Conservation (phyloP, 2,888 invertebrate genomes). For the Actias luna region DNA sequence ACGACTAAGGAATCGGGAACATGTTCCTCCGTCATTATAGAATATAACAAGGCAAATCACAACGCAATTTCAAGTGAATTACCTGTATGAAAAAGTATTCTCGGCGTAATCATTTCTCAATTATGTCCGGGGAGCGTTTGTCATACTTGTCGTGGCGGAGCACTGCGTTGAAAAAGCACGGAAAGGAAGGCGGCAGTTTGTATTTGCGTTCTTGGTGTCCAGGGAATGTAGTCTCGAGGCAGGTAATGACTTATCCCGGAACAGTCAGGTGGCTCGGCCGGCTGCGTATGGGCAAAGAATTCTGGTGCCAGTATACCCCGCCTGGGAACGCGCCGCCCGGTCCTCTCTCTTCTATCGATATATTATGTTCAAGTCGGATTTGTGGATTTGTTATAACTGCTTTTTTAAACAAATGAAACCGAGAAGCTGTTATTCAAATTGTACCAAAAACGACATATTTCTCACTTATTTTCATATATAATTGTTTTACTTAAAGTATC, state of each 20-base stretch:
- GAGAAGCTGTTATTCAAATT: slow-evolving; percentile 27
- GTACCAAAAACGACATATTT: slow-evolving; percentile 8
- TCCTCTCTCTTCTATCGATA: slow-evolving; percentile 39
- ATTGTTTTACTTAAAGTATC: not conserved
- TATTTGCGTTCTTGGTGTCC: slow-evolving; percentile 60
- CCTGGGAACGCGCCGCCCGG: slow-evolving; percentile 62
- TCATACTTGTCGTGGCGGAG: slow-evolving; percentile 42
- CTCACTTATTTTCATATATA: not conserved
- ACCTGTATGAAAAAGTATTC: slow-evolving; percentile 38
- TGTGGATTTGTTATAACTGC: slow-evolving; percentile 50
- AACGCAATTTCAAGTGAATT: slow-evolving; percentile 34
- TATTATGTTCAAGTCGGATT: slow-evolving; percentile 52
- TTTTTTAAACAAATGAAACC: slow-evolving; percentile 41
- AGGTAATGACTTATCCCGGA: slow-evolving; percentile 66
- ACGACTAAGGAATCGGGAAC: slow-evolving; percentile 12
- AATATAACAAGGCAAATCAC: slow-evolving; percentile 14
- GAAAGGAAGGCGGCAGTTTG: slow-evolving; percentile 62
- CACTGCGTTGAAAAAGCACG: slow-evolving; percentile 52
- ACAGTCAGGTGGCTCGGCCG: slow-evolving; percentile 61
- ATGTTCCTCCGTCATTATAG: slow-evolving; percentile 13
- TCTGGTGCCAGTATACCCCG: slow-evolving; percentile 50
- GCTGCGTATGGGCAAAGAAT: slow-evolving; percentile 75
- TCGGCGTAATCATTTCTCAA: slow-evolving; percentile 39
- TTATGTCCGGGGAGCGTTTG: slow-evolving; percentile 41
- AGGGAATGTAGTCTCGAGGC: slow-evolving; percentile 60